Conservation (phyloP, 2,797 vertebrate species). For the Periophthalmus magnuspinnatus region DNA sequence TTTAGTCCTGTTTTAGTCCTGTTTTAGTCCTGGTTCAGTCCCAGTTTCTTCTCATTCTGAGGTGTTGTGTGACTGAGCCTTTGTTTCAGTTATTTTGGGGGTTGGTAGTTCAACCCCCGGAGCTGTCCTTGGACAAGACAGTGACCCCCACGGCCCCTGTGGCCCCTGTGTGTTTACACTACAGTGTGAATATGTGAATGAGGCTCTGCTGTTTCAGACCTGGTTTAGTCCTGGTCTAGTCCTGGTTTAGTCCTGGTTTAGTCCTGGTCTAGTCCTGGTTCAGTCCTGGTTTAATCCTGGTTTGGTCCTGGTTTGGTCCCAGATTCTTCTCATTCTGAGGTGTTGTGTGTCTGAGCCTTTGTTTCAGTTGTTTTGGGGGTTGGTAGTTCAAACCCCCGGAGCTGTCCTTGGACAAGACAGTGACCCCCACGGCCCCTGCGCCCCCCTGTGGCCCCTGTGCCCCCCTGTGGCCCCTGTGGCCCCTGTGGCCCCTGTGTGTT, state of each 20-base stretch:
- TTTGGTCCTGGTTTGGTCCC: background rate
- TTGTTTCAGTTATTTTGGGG: background rate
- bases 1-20: background rate
- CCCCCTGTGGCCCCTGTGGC: too few relatives aligned
- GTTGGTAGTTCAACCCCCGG: background rate
- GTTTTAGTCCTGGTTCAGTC: background rate
- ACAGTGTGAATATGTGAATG: background rate
- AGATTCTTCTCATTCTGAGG: too few relatives aligned
- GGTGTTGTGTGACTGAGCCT: background rate
- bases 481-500: background rate
- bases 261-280: too few relatives aligned
- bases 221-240: too few relatives aligned
- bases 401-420: constrained; percentile 11
- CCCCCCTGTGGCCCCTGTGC: too few relatives aligned
- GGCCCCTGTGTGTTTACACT: background rate
- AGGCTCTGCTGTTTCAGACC: background rate
- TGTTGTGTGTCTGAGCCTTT: background rate
- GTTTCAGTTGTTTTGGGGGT: background rate
- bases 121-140: constrained; percentile 11
- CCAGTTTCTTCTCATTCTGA: too few relatives aligned
- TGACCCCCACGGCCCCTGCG: too few relatives aligned
- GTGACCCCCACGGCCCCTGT: background rate
- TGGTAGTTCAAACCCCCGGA: background rate
- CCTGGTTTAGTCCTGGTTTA: background rate
- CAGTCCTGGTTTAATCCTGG: background rate